These are phyloP conservation scores for Dolichotis patagonum DNA, from an alignment of 2,113 vertebrate species.

Conservation along the genomic window DNA sequence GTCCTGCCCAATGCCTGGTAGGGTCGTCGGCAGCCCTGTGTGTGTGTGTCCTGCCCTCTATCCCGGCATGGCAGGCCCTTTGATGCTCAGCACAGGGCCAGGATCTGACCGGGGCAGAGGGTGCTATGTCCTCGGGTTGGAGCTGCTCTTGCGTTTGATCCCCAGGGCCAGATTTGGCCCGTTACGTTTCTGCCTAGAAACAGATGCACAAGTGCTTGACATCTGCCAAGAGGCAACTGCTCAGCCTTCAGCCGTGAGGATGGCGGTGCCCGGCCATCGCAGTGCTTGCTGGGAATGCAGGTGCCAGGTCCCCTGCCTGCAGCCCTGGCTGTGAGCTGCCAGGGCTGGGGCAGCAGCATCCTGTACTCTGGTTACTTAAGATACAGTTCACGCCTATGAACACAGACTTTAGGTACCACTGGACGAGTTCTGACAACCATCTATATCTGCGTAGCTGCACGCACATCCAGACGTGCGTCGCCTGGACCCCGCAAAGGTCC, in stretches of 20 bases:
- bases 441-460: background rate
- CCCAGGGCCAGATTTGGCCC: background rate
- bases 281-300: background rate
- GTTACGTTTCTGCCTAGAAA: constrained; percentile 30
- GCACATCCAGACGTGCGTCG: background rate
- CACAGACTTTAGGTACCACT: accelerated
- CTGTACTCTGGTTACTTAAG: background rate
- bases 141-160: background rate
- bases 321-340: background rate
- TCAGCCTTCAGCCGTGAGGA: background rate
- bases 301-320: background rate
- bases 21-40: too few species aligned
- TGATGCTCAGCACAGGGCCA: constrained; percentile 6
- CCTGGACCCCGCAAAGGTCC: background rate
- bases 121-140: constrained; percentile 32
- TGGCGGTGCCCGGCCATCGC: background rate
- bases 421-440: background rate
- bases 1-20: background rate
- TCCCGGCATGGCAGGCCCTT: background rate
- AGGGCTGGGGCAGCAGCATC: background rate
- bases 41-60: background rate
- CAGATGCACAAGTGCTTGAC: background rate
- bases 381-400: background rate
- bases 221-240: background rate
- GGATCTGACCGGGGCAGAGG: background rate